phyloP scores from a whole-genome alignment of 1,140 invertebrate species.

The Rhopalosiphum maidis region DNA sequence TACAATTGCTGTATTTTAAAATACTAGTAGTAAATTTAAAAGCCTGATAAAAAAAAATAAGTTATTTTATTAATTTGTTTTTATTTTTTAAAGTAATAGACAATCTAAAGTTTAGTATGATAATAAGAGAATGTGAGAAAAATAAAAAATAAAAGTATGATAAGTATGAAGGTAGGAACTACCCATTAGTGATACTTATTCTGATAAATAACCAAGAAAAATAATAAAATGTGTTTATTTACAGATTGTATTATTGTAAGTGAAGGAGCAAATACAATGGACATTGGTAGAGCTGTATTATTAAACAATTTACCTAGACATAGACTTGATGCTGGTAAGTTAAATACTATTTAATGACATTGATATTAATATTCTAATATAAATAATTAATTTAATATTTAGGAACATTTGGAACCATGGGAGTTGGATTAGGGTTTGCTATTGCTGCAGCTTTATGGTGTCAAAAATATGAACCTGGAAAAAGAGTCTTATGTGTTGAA shows the following conservation, averaged over 20 bases:
- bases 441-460: constrained; percentile 91
- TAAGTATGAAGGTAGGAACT: neutral
- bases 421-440: constrained; percentile 92
- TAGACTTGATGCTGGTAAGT: constrained; percentile 79
- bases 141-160: neutral
- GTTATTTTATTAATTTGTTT: neutral
- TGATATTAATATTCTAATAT: neutral
- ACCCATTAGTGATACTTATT: neutral
- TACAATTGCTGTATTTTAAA: neutral
- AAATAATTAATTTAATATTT: constrained; percentile 57
- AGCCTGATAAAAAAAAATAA: neutral
- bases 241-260: constrained; percentile 91
- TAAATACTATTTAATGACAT: neutral
- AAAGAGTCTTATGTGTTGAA: constrained; percentile 75
- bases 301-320: constrained; percentile 83
- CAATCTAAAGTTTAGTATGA: neutral
- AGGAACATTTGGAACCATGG: constrained; percentile 95
- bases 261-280: constrained; percentile 98
- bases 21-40: too few relatives aligned
- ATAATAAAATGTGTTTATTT: constrained; percentile 60
- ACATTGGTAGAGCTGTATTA: constrained; percentile 90
- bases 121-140: neutral
- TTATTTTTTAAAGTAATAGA: neutral
- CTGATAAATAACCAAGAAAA: neutral
- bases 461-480: constrained; percentile 78